Evolutionary conservation across 64 coral and sea anemone species (phyloP).

Genomic region (Actinia equina): DNA sequence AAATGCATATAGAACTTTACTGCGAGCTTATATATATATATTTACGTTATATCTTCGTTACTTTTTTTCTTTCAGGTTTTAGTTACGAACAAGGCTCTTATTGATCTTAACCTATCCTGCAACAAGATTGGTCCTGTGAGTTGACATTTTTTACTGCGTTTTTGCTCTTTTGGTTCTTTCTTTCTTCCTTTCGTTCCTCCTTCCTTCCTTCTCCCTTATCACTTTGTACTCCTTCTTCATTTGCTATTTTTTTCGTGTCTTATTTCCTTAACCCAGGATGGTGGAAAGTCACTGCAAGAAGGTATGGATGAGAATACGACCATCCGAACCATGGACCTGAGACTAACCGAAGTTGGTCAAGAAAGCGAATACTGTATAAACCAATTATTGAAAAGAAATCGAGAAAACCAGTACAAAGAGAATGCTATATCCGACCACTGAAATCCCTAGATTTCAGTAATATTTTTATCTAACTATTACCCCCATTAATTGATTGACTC

Average conservation of each 20-base stretch:
- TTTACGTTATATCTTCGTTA: background rate
- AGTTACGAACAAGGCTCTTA: constrained; percentile 58
- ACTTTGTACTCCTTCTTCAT: background rate
- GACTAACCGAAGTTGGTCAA: constrained; percentile 96
- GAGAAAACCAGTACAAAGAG: constrained; percentile 72
- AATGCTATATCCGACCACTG: constrained; percentile 7
- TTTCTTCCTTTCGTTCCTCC: background rate
- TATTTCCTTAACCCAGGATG: constrained; percentile 51
- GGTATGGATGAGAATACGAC: constrained; percentile 97
- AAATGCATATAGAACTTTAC: too few species aligned
- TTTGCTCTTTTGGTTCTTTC: background rate
- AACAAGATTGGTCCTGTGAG: constrained; percentile 83
- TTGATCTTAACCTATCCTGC: constrained; percentile 84
- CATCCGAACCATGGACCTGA: constrained; percentile 85
- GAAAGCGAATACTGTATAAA: constrained; percentile 99
- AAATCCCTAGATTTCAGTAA: background rate
- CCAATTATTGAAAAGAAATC: constrained; percentile 86
- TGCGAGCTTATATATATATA: too few species aligned
- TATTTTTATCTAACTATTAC: too few species aligned
- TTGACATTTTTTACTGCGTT: background rate
- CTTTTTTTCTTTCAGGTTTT: constrained; percentile 56
- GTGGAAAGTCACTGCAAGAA: constrained; percentile 93
- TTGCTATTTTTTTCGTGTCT: background rate
- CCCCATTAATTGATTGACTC: too few species aligned
- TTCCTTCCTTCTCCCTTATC: background rate